Base-by-base conservation (phyloP, 1,140 invertebrate species). In the Formica exsecta region DNA sequence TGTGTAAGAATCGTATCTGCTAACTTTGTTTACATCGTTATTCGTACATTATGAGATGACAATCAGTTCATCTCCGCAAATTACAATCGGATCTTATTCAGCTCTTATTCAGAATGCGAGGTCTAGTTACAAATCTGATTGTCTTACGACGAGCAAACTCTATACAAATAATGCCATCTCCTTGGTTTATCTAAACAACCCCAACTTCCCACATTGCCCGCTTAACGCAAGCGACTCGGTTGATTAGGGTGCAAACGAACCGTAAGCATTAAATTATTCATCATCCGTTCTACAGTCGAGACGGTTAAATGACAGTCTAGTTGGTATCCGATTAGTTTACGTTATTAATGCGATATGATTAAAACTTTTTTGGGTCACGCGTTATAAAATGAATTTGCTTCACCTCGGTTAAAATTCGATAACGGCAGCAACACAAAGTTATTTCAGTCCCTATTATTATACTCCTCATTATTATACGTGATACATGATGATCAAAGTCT, bases 181-280 rank as follows among this genome's bases (percentile, higher is more conserved):
- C 29, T 59, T 73, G 80, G 64, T 71, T 91, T 91, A 88, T 88
- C 79, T 85, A 91, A 91, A 87, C 81, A 91, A 71, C 41, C 66
- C 81, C 84, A 73, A 85, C 65, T 70, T 77, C 66, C 64, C 62
- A 77, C 80, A 88, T 90, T 79, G 62, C 44, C 61, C 32, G 79
- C 22, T 88, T 87, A 87, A 66, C 71, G 85, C 62, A 85, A 51
- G 61, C 59, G 66, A 87, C 83, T 81, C 32, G 70, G 54, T 65
- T 89, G 87, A 92, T 92, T 92, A 89, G 85, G 68, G 81, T 75
- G 86, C 87, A 80, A 91, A 90, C 89, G 66, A 77, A 83, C 81
- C 89, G 57, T 85, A 83, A 79, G 73, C 85, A 92, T 92, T 89
- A 86, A 86, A 91, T 91, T 92, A 92, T 91, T 90, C 90, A 91